Evolutionary conservation across 1,140 invertebrate genomes (phyloP).

Genomic region (Drosophila ananassae): DNA sequence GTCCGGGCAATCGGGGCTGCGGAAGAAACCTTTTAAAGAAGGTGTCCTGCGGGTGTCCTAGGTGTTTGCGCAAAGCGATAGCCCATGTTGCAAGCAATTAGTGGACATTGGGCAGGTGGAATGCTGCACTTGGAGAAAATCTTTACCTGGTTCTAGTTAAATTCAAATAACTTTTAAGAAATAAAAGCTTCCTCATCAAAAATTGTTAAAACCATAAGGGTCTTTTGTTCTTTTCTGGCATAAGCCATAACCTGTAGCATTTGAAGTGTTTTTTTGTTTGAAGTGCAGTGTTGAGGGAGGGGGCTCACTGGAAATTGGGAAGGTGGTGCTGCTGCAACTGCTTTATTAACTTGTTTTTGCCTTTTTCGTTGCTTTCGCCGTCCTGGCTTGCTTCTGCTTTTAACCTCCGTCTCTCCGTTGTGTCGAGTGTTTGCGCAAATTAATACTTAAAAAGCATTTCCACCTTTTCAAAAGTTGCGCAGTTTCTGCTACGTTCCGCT

Average conservation of each 20-base stretch:
- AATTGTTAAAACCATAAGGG: background rate
- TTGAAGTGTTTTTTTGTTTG: conserved; percentile 4
- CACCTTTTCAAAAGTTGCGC: conserved; percentile 60
- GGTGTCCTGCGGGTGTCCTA: conserved; percentile 46
- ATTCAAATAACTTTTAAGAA: background rate
- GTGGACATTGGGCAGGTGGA: conserved; percentile 49
- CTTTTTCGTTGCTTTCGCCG: conserved; percentile 9
- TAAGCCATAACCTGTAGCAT: background rate
- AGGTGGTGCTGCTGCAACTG: conserved; percentile 35
- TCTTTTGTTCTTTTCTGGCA: background rate
- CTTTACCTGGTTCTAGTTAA: background rate
- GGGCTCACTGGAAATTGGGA: conserved; percentile 4
- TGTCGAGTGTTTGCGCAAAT: conserved; percentile 72
- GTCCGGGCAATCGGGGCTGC: background rate
- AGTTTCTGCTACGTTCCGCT: conserved; percentile 57
- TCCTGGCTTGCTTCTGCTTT: conserved; percentile 9
- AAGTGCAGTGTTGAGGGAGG: conserved; percentile 1
- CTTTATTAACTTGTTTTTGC: conserved; percentile 72
- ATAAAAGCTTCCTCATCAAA: background rate
- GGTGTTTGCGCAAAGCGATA: conserved; percentile 65
- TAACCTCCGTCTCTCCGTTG: conserved; percentile 19
- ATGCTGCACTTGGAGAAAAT: background rate
- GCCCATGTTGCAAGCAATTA: conserved; percentile 70
- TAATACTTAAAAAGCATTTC: conserved; percentile 72
- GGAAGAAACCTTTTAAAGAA: conserved; percentile 66